A percentile compares a stretch with the other conserved stretches of the same genome.
These are phyloP conservation scores for Thereuonema tuberculata DNA, from an alignment of 1,140 invertebrate genomes.

Conservation along the genomic window DNA sequence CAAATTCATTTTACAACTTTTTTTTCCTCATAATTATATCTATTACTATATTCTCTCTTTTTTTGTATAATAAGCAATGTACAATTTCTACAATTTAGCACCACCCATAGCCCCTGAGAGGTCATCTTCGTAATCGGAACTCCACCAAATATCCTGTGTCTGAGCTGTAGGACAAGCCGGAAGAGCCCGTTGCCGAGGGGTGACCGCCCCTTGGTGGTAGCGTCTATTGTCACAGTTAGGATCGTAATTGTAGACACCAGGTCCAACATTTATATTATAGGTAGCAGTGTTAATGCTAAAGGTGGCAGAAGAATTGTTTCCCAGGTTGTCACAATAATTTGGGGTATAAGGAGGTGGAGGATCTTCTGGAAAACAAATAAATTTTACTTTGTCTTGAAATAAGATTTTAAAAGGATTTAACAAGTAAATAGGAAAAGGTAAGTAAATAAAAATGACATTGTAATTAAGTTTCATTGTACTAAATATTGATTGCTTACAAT, in stretches of 20 bases:
- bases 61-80: too few species aligned
- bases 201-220: background rate
- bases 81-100: too few species aligned
- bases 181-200: background rate
- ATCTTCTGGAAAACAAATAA: constrained; percentile 15
- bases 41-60: too few species aligned
- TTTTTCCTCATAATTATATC: too few species aligned
- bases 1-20: too few species aligned
- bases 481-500: too few species aligned
- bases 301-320: background rate
- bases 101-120: constrained; percentile 19
- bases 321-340: constrained; percentile 15
- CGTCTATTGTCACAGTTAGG: constrained; percentile 7
- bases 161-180: constrained; percentile 7
- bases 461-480: too few species aligned
- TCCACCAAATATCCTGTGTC: constrained; percentile 16
- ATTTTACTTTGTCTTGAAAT: background rate
- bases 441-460: too few species aligned
- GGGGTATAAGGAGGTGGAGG: constrained; percentile 22
- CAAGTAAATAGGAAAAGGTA: too few species aligned
- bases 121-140: constrained; percentile 17
- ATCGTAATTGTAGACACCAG: background rate
- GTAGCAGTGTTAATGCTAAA: background rate
- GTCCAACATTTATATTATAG: background rate
- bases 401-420: background rate